These are phyloP conservation scores for Sterna hirundo DNA, from an alignment of 2,113 vertebrate genomes.

Conservation along the genomic window DNA sequence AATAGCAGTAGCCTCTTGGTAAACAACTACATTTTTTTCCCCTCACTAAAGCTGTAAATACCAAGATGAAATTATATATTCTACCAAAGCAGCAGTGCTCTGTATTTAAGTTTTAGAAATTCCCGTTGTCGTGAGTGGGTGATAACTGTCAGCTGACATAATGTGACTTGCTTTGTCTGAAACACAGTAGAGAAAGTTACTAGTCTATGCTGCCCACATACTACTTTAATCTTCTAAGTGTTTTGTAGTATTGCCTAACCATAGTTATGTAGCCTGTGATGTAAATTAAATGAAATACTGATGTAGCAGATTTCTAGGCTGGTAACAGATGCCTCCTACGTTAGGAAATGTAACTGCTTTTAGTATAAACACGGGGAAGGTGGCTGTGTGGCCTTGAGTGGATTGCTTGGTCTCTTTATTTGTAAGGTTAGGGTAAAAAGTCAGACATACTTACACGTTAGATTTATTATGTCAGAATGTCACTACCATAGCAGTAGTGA, in stretches of 20 bases:
- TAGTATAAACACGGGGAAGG: background rate
- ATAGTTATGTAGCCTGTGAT: background rate
- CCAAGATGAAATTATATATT: background rate
- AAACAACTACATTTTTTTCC: background rate
- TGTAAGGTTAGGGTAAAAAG: background rate
- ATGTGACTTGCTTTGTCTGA: background rate
- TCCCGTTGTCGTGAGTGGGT: background rate
- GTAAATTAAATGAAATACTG: background rate
- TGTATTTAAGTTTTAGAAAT: background rate
- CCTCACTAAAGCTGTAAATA: background rate
- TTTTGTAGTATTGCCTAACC: background rate
- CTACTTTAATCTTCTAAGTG: background rate
- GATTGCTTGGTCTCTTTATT: background rate
- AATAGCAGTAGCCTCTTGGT: background rate
- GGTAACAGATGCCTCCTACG: background rate
- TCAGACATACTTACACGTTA: background rate
- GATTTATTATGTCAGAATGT: background rate
- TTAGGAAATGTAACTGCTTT: background rate
- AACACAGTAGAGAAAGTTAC: background rate
- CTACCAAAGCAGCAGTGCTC: background rate
- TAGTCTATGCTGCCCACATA: background rate
- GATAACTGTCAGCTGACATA: background rate
- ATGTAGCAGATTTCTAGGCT: background rate
- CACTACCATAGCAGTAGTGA: background rate
- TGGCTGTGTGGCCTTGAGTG: background rate